Evolutionary conservation across 1,140 invertebrate species (phyloP), one percentile per base, ranked within the genome.

Genomic region (Drosophila carrolli): DNA sequence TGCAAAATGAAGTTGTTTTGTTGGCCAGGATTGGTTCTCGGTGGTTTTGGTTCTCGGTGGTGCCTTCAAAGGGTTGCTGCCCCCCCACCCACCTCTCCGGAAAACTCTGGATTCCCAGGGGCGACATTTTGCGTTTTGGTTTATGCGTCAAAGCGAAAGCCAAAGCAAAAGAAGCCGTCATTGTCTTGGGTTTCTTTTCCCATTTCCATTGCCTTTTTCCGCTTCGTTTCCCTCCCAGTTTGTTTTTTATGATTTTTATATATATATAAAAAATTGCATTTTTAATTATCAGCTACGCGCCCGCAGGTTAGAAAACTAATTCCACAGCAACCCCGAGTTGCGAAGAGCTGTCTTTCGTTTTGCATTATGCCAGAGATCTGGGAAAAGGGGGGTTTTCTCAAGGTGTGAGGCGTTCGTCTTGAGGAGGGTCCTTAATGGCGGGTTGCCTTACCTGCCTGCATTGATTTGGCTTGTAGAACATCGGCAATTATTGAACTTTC

Each of bases 71-170:
- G 82, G 82, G 82, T 85, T 85, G 83, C 59, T 75, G 10, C 27
- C 29, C 27, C 19, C 16, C 37, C 23, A n/a, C 46, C 46, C 51
- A 57, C 41, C 29, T 19, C 29, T 32, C 51, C 46, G 32, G 48
- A 10, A 50, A 41, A 37, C 35, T 41, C 65, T 47, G 27, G 47
- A 86, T 62, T 89, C 84, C 84, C 85, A 75, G 61, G 85, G 84
- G 84, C 85, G 77, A 89, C 84, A 89, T 89, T 89, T 78, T 89
- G 84, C 85, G 84, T 89, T 89, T 89, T 88, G 83, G 83, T 88
- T 88, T 89, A 88, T 88, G 83, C 83, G 79, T 88, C 65, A 68
- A 72, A 66, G 61, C 53, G 38, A 32, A 43, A 51, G 44, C 55
- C 40, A 32, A 7, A 32, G 56, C 48, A 55, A 56, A 83, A 61